Percentiles rank a stretch among this genome's conserved stretches.
These are phyloP conservation scores for Pampusana beccarii DNA, from an alignment of 2,113 vertebrate species.

Conservation along the genomic window DNA sequence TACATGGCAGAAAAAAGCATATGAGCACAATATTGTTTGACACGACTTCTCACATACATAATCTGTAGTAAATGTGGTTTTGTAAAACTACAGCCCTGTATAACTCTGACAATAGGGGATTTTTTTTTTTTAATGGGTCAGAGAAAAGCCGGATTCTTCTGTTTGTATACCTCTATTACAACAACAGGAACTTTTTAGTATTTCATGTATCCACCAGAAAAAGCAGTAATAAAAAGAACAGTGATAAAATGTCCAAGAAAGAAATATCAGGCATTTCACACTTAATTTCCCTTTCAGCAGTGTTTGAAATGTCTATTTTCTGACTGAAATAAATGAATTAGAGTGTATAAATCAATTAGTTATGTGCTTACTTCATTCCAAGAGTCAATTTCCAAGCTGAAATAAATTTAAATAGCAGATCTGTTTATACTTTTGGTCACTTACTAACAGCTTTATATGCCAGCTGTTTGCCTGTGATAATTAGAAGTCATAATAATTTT, in stretches of 20 bases:
- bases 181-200: not conserved
- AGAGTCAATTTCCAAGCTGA: not conserved
- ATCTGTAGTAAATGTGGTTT: not conserved
- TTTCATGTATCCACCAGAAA: not conserved
- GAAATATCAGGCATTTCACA: not conserved
- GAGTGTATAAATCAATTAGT: not conserved
- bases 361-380: not conserved
- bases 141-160: not conserved
- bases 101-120: not conserved
- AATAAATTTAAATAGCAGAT: not conserved
- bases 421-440: not conserved
- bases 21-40: not conserved
- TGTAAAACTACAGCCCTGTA: not conserved
- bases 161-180: not conserved
- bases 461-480: not conserved
- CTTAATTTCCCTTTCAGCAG: not conserved
- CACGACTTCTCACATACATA: not conserved
- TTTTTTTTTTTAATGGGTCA: not conserved
- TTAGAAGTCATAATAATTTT: not conserved
- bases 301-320: not conserved
- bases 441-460: not conserved
- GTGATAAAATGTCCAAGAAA: not conserved
- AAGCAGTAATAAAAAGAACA: not conserved
- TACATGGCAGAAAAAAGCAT: not conserved
- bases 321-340: slow-evolving; percentile 2